phyloP scores from a whole-genome alignment of 1,140 invertebrate genomes.

The Colletes gigas region DNA sequence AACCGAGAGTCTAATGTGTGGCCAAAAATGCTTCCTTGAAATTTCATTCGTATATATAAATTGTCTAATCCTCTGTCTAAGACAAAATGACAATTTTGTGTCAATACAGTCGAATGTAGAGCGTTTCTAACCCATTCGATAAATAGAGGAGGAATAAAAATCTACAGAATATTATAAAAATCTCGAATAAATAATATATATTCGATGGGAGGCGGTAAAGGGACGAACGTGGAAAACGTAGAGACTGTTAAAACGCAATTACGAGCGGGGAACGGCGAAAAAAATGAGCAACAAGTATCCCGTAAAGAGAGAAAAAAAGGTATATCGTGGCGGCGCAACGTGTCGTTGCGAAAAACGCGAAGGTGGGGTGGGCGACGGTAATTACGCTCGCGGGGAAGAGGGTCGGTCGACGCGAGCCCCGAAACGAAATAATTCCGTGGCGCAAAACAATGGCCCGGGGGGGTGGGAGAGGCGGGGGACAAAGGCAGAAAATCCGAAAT shows the following conservation, averaged over 20 bases:
- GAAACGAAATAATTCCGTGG: slow-evolving; percentile 57
- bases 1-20: no score
- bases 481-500: slow-evolving; percentile 52
- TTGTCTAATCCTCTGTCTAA: no score
- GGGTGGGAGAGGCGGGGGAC: neutral
- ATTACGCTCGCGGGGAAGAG: slow-evolving; percentile 21
- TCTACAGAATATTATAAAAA: no score
- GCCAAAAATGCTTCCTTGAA: no score
- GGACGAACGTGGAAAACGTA: neutral
- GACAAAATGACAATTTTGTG: no score
- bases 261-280: slow-evolving; percentile 35
- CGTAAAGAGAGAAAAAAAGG: slow-evolving; percentile 8
- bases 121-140: no score
- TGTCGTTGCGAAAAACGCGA: slow-evolving; percentile 36
- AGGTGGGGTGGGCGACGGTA: slow-evolving; percentile 19
- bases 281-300: slow-evolving; percentile 47
- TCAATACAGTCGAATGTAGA: no score
- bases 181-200: no score
- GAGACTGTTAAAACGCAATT: slow-evolving; percentile 46
- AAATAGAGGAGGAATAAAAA: no score
- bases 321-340: slow-evolving; percentile 29
- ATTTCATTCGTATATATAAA: no score
- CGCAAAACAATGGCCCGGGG: slow-evolving; percentile 23
- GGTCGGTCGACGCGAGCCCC: neutral
- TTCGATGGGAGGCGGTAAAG: neutral